Evolutionary conservation across 2,888 invertebrate genomes (phyloP).

Genomic region (Schizotus pectinicornis): DNA sequence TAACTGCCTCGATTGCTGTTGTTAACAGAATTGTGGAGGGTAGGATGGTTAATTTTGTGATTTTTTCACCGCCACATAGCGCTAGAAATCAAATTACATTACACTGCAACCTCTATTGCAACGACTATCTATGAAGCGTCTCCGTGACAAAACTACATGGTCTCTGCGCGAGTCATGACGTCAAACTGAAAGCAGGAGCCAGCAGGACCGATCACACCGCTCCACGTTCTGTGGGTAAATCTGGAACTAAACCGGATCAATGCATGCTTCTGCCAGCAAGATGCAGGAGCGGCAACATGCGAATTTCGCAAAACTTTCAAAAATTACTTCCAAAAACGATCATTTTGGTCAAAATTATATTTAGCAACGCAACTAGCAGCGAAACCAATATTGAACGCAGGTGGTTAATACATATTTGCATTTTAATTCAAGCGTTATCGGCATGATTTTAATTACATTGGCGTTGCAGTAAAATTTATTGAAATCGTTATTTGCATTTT

Average conservation of each 20-base stretch:
- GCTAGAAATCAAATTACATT: conserved; percentile 18
- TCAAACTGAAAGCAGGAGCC: conserved; percentile 50
- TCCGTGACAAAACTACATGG: conserved; percentile 42
- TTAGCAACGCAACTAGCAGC: too few species aligned
- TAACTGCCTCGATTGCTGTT: too few species aligned
- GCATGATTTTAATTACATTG: too few species aligned
- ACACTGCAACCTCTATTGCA: conserved; percentile 31
- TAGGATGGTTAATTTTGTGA: not conserved
- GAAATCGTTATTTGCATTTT: too few species aligned
- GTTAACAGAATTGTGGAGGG: too few species aligned
- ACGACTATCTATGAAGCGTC: conserved; percentile 41
- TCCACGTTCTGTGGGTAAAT: conserved; percentile 29
- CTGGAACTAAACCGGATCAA: conserved; percentile 45
- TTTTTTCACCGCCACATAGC: not conserved
- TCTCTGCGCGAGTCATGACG: conserved; percentile 53
- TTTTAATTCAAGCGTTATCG: too few species aligned
- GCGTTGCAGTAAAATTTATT: too few species aligned
- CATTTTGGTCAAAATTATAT: too few species aligned
- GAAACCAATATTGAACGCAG: too few species aligned
- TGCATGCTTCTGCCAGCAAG: conserved; percentile 39
- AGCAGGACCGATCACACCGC: conserved; percentile 23
- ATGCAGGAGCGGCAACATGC: conserved; percentile 34
- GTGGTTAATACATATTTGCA: too few species aligned
- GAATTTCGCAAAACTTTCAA: conserved; percentile 6
- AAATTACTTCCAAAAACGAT: not conserved